These are phyloP conservation scores for Paracentrotus lividus DNA, from an alignment of 53 echinoderm and acorn worm genomes.

Conservation along the genomic window DNA sequence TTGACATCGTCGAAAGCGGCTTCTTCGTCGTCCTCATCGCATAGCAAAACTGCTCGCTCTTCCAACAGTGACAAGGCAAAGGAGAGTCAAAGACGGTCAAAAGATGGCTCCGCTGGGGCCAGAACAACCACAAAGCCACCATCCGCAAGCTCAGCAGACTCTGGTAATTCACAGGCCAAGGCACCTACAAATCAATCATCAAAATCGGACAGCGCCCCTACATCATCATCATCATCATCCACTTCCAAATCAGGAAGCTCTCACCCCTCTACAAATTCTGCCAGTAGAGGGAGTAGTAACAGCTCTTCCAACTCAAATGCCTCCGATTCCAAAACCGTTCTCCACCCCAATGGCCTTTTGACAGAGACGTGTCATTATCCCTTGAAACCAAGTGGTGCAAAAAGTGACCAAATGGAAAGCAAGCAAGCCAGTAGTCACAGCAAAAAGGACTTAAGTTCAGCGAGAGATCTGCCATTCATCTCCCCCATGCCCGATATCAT, in stretches of 20 bases:
- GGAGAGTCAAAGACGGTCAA: constrained; percentile 48
- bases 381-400: constrained; percentile 4
- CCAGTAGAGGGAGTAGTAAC: constrained; percentile 48
- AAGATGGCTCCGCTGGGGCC: constrained; percentile 29
- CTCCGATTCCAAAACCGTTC: constrained; percentile 65
- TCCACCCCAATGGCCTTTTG: constrained; percentile 66
- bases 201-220: background rate
- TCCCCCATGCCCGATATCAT: constrained; percentile 51
- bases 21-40: constrained; percentile 38
- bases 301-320: constrained; percentile 56
- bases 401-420: constrained; percentile 40
- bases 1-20: background rate
- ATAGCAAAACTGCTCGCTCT: constrained; percentile 26
- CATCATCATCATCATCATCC: constrained; percentile 42
- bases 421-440: constrained; percentile 9
- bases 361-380: constrained; percentile 59
- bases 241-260: constrained; percentile 55
- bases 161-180: constrained; percentile 25
- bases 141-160: background rate
- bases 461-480: constrained; percentile 26
- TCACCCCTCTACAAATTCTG: constrained; percentile 40
- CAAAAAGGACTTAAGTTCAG: constrained; percentile 2
- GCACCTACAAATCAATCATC: constrained; percentile 21
- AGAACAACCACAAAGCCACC: constrained; percentile 5
- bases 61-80: constrained; percentile 43